phyloP scores from a whole-genome alignment of 2,888 invertebrate species.

The Adineta ricciae region DNA sequence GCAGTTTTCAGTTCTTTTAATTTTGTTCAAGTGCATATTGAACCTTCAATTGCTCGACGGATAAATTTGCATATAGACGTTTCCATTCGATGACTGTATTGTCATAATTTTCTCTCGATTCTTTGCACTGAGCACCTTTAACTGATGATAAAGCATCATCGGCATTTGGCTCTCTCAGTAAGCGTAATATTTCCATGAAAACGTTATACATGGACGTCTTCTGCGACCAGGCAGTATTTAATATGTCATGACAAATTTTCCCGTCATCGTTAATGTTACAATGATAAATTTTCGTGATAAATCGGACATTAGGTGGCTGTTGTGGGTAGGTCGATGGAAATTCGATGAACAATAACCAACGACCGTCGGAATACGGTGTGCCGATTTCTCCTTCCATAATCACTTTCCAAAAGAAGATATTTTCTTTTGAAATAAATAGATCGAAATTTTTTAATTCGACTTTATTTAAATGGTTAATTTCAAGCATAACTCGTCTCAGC shows the following conservation, averaged over 20 bases:
- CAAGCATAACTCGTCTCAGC: background rate
- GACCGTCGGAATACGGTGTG: background rate
- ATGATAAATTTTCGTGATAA: background rate
- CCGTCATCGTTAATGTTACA: background rate
- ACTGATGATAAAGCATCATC: background rate
- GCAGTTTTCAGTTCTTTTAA: no score
- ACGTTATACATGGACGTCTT: background rate
- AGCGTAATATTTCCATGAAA: background rate
- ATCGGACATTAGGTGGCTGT: background rate
- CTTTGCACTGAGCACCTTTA: background rate
- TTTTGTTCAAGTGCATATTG: no score
- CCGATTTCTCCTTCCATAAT: background rate
- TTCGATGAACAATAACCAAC: background rate
- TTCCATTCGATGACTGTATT: slow-evolving; percentile 9
- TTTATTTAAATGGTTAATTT: background rate
- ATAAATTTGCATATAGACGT: background rate
- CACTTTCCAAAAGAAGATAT: background rate
- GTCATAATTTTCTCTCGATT: background rate
- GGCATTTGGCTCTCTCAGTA: background rate
- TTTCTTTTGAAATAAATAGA: background rate
- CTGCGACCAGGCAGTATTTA: background rate
- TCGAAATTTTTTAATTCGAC: background rate
- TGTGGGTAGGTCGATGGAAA: background rate
- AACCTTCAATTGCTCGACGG: background rate
- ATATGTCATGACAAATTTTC: background rate